A percentile compares a stretch with the other conserved stretches of the same genome.
phyloP scores from a whole-genome alignment of 2,888 invertebrate genomes.

The Scrobipalpa costella region DNA sequence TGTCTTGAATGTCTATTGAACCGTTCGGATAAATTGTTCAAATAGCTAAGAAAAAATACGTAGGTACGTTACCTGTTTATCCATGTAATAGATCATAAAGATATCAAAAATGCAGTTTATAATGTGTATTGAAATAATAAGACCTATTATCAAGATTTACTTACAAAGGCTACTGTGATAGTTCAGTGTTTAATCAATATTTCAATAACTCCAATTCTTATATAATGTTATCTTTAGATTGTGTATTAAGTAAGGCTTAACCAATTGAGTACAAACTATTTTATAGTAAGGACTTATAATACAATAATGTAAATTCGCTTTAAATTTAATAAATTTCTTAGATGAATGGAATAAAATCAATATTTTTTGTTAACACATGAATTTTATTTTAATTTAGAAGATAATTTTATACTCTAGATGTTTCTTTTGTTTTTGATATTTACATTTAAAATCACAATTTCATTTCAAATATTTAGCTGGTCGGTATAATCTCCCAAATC shows the following conservation, averaged over 20 bases:
- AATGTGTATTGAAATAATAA: neutral
- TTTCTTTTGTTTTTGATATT: too few species aligned
- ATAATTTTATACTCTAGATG: too few species aligned
- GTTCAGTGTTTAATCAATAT: conserved; percentile 16
- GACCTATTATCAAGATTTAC: too few species aligned
- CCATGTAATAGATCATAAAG: too few species aligned
- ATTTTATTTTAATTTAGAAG: conserved; percentile 10
- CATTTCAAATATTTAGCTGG: too few species aligned
- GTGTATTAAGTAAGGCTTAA: conserved; percentile 41
- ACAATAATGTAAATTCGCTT: conserved; percentile 43
- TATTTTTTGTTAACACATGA: conserved; percentile 67
- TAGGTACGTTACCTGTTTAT: too few species aligned
- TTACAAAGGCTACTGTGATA: conserved; percentile 37
- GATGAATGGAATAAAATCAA: conserved; percentile 64
- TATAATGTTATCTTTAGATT: neutral
- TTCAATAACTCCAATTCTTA: conserved; percentile 2
- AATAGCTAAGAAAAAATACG: too few species aligned
- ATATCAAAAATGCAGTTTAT: neutral
- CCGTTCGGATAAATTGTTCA: too few species aligned
- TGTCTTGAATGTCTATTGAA: too few species aligned
- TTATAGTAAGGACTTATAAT: conserved; percentile 33
- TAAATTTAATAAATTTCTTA: conserved; percentile 52
- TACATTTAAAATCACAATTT: too few species aligned
- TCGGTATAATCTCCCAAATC: too few species aligned
- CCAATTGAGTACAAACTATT: conserved; percentile 74